Base-by-base conservation (phyloP, 1,140 invertebrate genomes). In the Drosophila novamexicana region DNA sequence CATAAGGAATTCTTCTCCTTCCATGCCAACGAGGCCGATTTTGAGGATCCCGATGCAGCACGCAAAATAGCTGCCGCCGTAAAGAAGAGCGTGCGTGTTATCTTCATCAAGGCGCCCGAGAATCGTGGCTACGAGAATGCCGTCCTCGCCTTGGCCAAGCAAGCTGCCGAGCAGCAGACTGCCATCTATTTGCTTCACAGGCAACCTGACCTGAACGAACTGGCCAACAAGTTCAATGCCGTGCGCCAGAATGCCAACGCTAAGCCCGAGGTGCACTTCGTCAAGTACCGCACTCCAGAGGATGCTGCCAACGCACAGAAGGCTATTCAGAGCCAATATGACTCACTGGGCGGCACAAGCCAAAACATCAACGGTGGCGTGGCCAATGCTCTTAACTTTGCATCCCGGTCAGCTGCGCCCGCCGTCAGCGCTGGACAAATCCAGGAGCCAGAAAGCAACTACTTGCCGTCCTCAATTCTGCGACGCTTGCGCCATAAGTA, bases 201-300 rank as follows among this genome's bases (percentile, higher is more conserved):
- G 50, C 86, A 91, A 68, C 74, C 85, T 2, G 90, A 91, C 12
- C 74, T 91, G 2, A 56, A 69, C 2, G 83, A 88, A 56, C 66
- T 91, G 66, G 81, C 86, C 59, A 72, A 66, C 57, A 90, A 91
- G 52, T 39, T 91, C 44, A 90, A 90, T 37, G 40, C 64, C 47
- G 72, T 91, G 14, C 76, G 77, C 47, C 75, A 53, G 53, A 77
- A 77, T 52, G 75, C 58, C 72, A 82, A 77, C 73, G 72, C 74
- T 47, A 79, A 77, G 34, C 90, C 90, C 7, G 90, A 91, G 71
- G 90, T 91, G 3, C 90, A 91, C 72, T 91, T 91, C 52, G 83
- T 91, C 74, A 91, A 91, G 70, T 91, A 91, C 72, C 81, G 90
- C 49, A 91, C 90, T 6, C 86, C 78, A 5, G 83, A 91, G 75